phyloP scores from a whole-genome alignment of 2,797 vertebrate genomes.

The Fundulus diaphanus region DNA sequence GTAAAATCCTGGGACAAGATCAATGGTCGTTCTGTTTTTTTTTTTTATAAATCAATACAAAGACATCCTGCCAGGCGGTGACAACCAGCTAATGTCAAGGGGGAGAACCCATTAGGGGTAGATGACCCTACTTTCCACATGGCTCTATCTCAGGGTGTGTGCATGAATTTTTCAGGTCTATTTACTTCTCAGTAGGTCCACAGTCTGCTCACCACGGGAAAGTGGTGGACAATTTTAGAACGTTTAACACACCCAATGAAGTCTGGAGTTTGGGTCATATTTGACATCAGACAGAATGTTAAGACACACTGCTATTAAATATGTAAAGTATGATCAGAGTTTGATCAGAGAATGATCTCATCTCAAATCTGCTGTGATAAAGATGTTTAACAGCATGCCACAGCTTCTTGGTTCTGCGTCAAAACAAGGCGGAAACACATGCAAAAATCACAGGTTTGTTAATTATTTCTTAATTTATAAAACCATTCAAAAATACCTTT shows the following conservation, averaged over 20 bases:
- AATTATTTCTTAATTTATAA: neutral
- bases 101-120: slow-evolving; percentile 44
- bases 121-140: slow-evolving; percentile 30
- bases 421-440: neutral
- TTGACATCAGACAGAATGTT: neutral
- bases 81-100: slow-evolving; percentile 61
- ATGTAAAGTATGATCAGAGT: neutral
- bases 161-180: slow-evolving; percentile 13
- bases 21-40: slow-evolving; percentile 53
- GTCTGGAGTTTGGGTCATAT: neutral
- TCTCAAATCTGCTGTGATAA: neutral
- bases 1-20: slow-evolving; percentile 58
- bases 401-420: neutral
- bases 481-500: too few species aligned
- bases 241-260: neutral
- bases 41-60: slow-evolving; percentile 52
- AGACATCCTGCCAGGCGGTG: slow-evolving; percentile 46
- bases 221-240: neutral
- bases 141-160: slow-evolving; percentile 3
- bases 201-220: too few species aligned
- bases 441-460: neutral
- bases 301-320: neutral
- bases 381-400: neutral
- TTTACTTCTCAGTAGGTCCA: slow-evolving; percentile 4
- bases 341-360: too few species aligned